A percentile compares a stretch with the other conserved stretches of the same genome.
Conservation (phyloP, 1,140 invertebrate genomes). For the Atta cephalotes region DNA sequence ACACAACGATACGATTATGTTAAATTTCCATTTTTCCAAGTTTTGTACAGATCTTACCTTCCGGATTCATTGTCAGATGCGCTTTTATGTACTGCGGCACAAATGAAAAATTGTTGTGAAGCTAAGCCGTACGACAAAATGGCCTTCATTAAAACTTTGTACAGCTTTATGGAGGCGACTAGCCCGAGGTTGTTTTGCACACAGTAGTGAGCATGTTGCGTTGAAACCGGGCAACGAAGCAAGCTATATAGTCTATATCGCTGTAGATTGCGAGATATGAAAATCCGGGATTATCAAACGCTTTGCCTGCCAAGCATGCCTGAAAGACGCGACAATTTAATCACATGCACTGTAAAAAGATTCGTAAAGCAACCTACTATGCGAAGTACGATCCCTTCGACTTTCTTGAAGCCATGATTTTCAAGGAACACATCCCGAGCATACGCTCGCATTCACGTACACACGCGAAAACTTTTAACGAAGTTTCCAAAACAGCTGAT, state of each 20-base stretch:
- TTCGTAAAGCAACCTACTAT: neutral
- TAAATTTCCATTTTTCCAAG: slow-evolving; percentile 44
- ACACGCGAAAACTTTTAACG: slow-evolving; percentile 50
- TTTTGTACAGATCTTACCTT: slow-evolving; percentile 33
- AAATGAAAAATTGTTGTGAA: slow-evolving; percentile 44
- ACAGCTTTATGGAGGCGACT: slow-evolving; percentile 56
- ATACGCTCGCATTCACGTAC: neutral
- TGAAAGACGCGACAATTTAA: slow-evolving; percentile 58
- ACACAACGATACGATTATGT: neutral
- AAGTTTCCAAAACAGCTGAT: slow-evolving; percentile 67
- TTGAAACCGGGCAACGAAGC: slow-evolving; percentile 26
- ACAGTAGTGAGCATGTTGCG: slow-evolving; percentile 39
- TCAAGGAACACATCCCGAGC: neutral
- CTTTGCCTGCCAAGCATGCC: slow-evolving; percentile 39
- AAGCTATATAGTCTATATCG: slow-evolving; percentile 16
- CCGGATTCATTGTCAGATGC: slow-evolving; percentile 45
- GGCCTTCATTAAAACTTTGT: slow-evolving; percentile 74
- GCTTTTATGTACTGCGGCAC: slow-evolving; percentile 34
- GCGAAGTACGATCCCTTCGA: slow-evolving; percentile 11
- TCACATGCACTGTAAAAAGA: slow-evolving; percentile 27
- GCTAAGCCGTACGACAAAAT: slow-evolving; percentile 58
- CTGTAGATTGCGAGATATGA: slow-evolving; percentile 50
- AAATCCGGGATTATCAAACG: slow-evolving; percentile 55
- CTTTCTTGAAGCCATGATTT: slow-evolving; percentile 26
- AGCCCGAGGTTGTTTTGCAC: slow-evolving; percentile 63